Base-by-base conservation (phyloP, 2,888 invertebrate genomes). In the Adineta ricciae region DNA sequence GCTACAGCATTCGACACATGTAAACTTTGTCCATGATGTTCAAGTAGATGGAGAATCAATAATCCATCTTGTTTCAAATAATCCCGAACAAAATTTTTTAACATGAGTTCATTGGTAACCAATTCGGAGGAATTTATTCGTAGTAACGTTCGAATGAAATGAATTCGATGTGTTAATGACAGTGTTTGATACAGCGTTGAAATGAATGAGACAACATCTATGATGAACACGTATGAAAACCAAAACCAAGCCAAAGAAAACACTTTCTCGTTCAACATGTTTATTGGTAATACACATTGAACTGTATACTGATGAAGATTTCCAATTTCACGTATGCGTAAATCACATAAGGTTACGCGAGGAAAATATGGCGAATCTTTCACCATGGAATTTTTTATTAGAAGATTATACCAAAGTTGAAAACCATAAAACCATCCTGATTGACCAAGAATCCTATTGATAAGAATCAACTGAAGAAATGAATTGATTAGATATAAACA, bases 381-480 rank as follows among this genome's bases (percentile, higher is more conserved):
- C 86, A 86, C 84, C 52, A 85, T 85, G 32, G 64, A 64, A 64
- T 86, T 84, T 24, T 84, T 86, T 38, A 21, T 87, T 87, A 86
- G 84, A 83, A 88, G 84, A 52, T 87, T 87, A 16, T 86, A 86
- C 36, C 88, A 56, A 32, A 89, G 88, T 86, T 89, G 88, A 52
- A 88, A 87, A 9, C 89, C 89, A 85, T 88, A 88, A 9, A 88
- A 84, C 83, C 87, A 87, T 85, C 88, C 89, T n/a, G 88, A 87
- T 46, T 88, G 88, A n/a, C 88, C 87, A 86, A 89, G 87, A 86
- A 89, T 89, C 16, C 88, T 87, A 86, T 89, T 89, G 46, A 89
- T 87, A 24, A 89, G 86, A 86, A 88, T 88, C 82, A 90, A 88
- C 87, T 90, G 90, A 38, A 88, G 88, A 84, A 90, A 88, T 32